These are phyloP conservation scores for Cryptus viduatorius DNA, from an alignment of 2,888 invertebrate species.

Conservation along the genomic window DNA sequence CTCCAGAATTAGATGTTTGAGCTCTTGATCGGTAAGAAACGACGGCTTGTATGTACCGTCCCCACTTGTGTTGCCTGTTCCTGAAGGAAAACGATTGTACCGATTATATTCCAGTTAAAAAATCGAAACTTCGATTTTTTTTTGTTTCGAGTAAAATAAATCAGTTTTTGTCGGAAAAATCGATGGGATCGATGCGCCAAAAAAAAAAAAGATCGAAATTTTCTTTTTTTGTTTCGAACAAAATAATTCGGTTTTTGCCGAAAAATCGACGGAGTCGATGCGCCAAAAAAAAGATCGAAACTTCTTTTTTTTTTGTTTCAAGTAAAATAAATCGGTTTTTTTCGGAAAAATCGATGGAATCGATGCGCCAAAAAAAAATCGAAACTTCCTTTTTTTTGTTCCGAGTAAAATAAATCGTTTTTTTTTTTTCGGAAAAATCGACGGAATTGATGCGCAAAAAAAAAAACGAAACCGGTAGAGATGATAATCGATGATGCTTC, in stretches of 20 bases:
- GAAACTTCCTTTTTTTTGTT: too few species aligned
- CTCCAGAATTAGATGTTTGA: constrained; percentile 99
- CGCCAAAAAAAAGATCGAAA: neutral
- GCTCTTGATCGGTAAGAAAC: constrained; percentile 99
- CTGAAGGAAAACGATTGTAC: constrained; percentile 85
- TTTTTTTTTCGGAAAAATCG: too few species aligned
- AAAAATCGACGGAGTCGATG: neutral
- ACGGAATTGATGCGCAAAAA: too few species aligned
- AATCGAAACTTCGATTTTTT: neutral
- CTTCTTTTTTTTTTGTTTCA: too few species aligned
- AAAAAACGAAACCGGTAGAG: neutral
- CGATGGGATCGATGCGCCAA: neutral
- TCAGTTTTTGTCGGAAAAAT: neutral
- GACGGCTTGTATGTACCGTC: constrained; percentile 99
- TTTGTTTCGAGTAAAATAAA: neutral
- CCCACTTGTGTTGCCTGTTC: constrained; percentile 97
- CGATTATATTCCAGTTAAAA: constrained; percentile 8
- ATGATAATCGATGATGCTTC: constrained; percentile 13
- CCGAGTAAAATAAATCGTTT: too few species aligned
- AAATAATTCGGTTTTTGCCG: neutral
- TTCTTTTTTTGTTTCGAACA: neutral
- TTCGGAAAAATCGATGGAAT: neutral
- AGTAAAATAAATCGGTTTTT: neutral
- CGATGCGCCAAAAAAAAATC: neutral
- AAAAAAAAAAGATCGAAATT: neutral